Conservation (phyloP, 2,888 invertebrate genomes). For the Nemoura dubitans region DNA sequence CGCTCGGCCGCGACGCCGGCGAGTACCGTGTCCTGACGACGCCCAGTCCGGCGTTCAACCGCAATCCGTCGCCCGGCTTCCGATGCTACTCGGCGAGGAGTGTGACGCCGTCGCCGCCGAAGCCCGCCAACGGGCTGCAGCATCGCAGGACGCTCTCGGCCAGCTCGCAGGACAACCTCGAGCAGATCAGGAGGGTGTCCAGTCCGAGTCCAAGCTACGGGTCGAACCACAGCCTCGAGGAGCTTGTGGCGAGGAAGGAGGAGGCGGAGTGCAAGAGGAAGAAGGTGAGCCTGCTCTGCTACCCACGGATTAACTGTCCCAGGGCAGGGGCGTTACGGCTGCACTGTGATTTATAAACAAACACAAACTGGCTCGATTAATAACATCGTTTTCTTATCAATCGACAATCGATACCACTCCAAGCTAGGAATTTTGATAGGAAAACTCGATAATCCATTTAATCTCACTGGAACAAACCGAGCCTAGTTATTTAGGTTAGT, state of each 20-base stretch:
- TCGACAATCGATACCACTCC: background rate
- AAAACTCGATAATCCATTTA: background rate
- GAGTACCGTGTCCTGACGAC: constrained; percentile 53
- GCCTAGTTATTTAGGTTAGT: too few relatives aligned
- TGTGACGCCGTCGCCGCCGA: constrained; percentile 57
- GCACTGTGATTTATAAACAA: background rate
- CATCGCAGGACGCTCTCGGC: constrained; percentile 48
- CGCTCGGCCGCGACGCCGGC: background rate
- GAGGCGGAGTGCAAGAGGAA: constrained; percentile 59
- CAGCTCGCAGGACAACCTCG: constrained; percentile 33
- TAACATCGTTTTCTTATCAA: background rate
- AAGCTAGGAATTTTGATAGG: background rate
- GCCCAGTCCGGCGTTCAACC: constrained; percentile 65
- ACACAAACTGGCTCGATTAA: background rate
- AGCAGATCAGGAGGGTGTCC: constrained; percentile 53
- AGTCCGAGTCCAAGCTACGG: constrained; percentile 57
- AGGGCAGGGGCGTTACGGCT: background rate
- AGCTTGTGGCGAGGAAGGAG: constrained; percentile 59
- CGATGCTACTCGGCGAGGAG: constrained; percentile 54
- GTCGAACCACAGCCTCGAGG: constrained; percentile 59
- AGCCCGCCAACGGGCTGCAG: constrained; percentile 23
- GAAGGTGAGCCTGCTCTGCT: constrained; percentile 56
- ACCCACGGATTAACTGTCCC: background rate
- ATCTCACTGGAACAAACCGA: background rate
- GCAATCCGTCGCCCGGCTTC: constrained; percentile 59